These are phyloP conservation scores for Drosophila nr. medialis DNA, from an alignment of 2,888 invertebrate genomes.

Conservation along the genomic window DNA sequence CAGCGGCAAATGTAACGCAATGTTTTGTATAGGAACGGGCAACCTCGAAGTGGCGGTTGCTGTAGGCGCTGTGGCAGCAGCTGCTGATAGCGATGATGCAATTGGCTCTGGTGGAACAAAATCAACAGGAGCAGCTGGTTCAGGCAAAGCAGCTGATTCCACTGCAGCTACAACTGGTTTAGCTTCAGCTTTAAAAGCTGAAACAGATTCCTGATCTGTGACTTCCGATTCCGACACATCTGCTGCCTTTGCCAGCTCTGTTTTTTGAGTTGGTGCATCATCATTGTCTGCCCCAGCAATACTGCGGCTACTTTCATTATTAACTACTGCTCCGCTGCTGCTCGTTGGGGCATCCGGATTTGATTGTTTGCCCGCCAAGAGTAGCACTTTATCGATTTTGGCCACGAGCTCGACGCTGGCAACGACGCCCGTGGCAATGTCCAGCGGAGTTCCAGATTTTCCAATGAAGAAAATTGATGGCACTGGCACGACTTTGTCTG, in stretches of 20 bases:
- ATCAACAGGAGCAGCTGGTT: background rate
- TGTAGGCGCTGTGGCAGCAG: background rate
- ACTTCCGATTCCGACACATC: background rate
- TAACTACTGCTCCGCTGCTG: background rate
- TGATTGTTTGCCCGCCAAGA: constrained; percentile 50
- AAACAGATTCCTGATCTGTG: background rate
- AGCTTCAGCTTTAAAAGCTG: background rate
- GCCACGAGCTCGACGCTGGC: constrained; percentile 86
- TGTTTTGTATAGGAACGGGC: constrained; percentile 18
- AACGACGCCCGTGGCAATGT: constrained; percentile 89
- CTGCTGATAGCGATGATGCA: constrained; percentile 12
- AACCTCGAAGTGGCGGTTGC: constrained; percentile 16
- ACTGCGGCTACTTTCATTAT: constrained; percentile 7
- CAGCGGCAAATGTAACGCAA: constrained; percentile 17
- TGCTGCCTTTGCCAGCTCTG: background rate
- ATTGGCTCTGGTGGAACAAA: constrained; percentile 7
- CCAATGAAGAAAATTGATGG: constrained; percentile 96
- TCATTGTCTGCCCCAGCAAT: constrained; percentile 57
- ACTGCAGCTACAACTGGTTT: background rate
- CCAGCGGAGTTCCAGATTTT: constrained; percentile 91
- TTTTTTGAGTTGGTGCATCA: background rate
- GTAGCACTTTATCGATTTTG: constrained; percentile 88
- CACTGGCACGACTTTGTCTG: constrained; percentile 90
- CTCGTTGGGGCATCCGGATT: constrained; percentile 13
- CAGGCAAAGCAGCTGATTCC: background rate